These are phyloP conservation scores for Clistopyga incitator DNA, from an alignment of 2,888 invertebrate species.

Conservation along the genomic window DNA sequence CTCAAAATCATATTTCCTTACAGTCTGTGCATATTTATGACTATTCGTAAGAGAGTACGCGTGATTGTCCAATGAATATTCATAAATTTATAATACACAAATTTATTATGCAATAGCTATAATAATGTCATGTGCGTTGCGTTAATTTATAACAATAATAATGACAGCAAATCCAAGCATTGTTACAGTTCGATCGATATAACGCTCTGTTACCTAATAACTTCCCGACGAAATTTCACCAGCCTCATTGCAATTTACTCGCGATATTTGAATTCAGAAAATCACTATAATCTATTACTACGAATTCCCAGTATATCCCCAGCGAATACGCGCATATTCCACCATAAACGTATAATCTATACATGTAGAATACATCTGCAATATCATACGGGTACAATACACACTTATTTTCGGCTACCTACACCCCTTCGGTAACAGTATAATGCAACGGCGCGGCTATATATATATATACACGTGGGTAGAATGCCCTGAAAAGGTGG, in stretches of 20 bases:
- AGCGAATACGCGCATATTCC: too few species aligned
- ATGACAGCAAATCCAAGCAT: too few species aligned
- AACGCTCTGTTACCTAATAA: neutral
- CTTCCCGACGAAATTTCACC: neutral
- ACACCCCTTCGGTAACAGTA: slow-evolving; percentile 33
- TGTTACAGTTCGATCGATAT: neutral
- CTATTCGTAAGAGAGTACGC: too few species aligned
- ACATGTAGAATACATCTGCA: slow-evolving; percentile 20
- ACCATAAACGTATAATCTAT: neutral
- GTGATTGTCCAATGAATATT: too few species aligned
- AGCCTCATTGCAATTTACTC: neutral
- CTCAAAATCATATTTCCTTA: too few species aligned
- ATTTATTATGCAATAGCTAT: neutral
- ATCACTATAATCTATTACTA: neutral
- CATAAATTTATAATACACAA: too few species aligned
- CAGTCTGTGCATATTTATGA: too few species aligned
- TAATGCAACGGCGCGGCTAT: slow-evolving; percentile 5
- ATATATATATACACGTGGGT: slow-evolving; percentile 26
- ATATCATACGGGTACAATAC: slow-evolving; percentile 15
- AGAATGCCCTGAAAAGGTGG: slow-evolving; percentile 51
- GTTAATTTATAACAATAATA: too few species aligned
- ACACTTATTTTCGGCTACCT: slow-evolving; percentile 33
- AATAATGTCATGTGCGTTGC: neutral
- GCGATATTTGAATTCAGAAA: neutral
- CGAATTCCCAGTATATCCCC: neutral